Evolutionary conservation across 2,888 invertebrate species (phyloP).

Genomic region (Erannis defoliaria): DNA sequence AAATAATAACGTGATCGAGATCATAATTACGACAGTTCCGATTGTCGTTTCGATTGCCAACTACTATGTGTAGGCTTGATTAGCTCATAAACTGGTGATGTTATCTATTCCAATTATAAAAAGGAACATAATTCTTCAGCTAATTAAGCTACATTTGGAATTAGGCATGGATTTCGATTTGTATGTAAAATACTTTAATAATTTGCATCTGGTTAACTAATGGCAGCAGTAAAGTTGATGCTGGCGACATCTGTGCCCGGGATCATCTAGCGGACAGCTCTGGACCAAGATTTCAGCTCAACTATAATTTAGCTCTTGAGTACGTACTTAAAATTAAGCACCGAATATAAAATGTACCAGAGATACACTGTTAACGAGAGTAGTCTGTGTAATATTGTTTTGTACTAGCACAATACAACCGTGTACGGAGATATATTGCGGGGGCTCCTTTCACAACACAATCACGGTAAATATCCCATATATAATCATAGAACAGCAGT

Average conservation of each 20-base stretch:
- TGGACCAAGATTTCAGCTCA: slow-evolving; percentile 25
- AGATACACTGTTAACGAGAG: not conserved
- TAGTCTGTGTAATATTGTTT: too few relatives aligned
- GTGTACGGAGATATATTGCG: too few relatives aligned
- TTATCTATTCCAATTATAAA: slow-evolving; percentile 15
- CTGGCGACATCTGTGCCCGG: slow-evolving; percentile 27
- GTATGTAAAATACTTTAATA: slow-evolving; percentile 21
- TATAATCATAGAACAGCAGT: too few relatives aligned
- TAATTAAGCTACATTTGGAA: slow-evolving; percentile 18
- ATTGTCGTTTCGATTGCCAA: not conserved
- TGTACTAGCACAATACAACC: too few relatives aligned
- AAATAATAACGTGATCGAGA: not conserved
- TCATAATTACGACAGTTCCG: not conserved
- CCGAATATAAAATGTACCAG: not conserved
- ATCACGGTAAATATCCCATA: too few relatives aligned
- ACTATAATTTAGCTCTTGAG: slow-evolving; percentile 33
- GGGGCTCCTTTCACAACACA: too few relatives aligned
- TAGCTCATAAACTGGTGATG: slow-evolving; percentile 12
- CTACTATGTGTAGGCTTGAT: slow-evolving; percentile 6
- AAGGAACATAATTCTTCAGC: slow-evolving; percentile 7
- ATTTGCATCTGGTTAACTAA: slow-evolving; percentile 21
- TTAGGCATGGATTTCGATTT: slow-evolving; percentile 14
- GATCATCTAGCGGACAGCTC: slow-evolving; percentile 22
- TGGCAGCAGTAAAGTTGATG: slow-evolving; percentile 5
- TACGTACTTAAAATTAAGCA: slow-evolving; percentile 30